phyloP scores from a whole-genome alignment of 2,888 invertebrate genomes.

The Diplazon laetatorius region DNA sequence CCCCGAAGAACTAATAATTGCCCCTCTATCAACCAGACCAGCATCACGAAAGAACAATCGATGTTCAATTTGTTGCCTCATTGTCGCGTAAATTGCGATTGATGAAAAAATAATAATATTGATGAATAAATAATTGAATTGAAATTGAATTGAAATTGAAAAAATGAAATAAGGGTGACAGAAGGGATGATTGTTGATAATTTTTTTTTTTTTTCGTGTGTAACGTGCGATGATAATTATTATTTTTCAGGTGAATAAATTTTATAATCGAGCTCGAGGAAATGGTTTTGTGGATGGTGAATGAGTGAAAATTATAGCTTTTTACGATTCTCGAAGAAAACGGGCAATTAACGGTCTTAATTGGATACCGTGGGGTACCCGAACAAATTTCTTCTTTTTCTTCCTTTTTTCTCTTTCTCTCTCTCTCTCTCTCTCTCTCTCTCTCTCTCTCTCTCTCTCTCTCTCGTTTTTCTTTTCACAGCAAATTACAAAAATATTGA shows the following conservation, averaged over 20 bases:
- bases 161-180: background rate
- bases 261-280: conserved; percentile 2
- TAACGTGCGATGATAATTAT: background rate
- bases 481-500: too few relatives aligned
- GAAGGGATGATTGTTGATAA: too few relatives aligned
- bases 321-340: conserved; percentile 46
- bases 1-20: background rate
- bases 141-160: too few relatives aligned
- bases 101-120: too few relatives aligned
- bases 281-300: background rate
- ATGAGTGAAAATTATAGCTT: conserved; percentile 6
- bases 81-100: too few relatives aligned
- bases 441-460: background rate
- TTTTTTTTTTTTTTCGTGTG: too few relatives aligned
- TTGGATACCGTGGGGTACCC: conserved; percentile 54
- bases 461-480: too few relatives aligned
- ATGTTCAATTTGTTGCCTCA: background rate
- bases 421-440: background rate
- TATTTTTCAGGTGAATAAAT: conserved; percentile 2
- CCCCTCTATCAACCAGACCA: background rate
- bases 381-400: conserved; percentile 31
- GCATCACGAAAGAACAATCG: background rate
- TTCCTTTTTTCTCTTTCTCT: background rate
- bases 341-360: conserved; percentile 66
- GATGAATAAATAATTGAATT: too few relatives aligned